phyloP scores from a whole-genome alignment of 2,113 vertebrate species.

The Octodon degus region DNA sequence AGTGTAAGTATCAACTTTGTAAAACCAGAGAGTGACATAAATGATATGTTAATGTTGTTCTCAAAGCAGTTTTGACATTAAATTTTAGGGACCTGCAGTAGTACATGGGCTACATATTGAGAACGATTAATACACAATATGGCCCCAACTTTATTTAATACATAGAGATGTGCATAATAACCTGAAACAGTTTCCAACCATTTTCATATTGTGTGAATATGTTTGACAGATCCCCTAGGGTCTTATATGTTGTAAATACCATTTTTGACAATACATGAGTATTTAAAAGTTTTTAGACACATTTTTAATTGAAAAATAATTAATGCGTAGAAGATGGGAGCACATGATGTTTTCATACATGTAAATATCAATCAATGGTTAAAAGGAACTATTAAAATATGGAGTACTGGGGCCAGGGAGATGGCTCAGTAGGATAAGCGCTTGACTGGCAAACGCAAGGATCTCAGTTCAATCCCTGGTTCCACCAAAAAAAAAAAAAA shows the following conservation, averaged over 20 bases:
- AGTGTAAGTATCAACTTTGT: background rate
- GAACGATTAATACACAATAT: background rate
- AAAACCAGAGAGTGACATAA: constrained; percentile 42
- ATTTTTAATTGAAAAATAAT: background rate
- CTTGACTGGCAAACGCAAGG: too few species aligned
- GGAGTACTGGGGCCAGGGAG: too few species aligned
- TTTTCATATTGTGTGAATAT: background rate
- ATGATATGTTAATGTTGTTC: background rate
- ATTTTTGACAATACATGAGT: constrained; percentile 36
- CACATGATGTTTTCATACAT: background rate
- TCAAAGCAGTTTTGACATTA: constrained; percentile 52
- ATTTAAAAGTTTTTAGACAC: background rate
- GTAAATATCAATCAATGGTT: background rate
- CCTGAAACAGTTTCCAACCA: constrained; percentile 19
- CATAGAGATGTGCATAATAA: background rate
- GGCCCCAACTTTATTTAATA: background rate
- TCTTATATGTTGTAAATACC: constrained; percentile 29
- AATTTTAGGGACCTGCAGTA: background rate
- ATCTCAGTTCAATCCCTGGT: too few species aligned
- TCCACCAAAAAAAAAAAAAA: too few species aligned
- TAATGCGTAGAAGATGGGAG: background rate
- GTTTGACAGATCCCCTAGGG: constrained; percentile 25
- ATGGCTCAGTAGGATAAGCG: too few species aligned
- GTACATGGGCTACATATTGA: background rate
- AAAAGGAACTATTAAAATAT: background rate